Conservation (phyloP, 2,113 vertebrate species). For the Phrynosoma platyrhinos region DNA sequence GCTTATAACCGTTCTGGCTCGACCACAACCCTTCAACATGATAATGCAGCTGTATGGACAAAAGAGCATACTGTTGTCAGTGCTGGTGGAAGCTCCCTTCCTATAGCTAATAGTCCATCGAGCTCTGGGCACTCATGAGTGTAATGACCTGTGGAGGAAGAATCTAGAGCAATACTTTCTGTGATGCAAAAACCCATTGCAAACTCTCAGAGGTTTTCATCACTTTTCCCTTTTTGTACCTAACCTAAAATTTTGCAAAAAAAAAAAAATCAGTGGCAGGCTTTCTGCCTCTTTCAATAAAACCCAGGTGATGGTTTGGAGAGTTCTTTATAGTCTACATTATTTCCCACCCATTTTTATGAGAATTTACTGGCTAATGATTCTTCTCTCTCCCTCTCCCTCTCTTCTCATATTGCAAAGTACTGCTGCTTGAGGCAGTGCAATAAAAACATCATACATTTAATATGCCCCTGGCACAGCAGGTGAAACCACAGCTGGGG, state of each 20-base stretch:
- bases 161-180: background rate
- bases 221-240: background rate
- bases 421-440: background rate
- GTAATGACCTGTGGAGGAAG: background rate
- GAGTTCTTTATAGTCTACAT: background rate
- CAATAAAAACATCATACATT: slow-evolving; percentile 30
- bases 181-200: background rate
- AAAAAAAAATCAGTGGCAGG: background rate
- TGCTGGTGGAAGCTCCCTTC: background rate
- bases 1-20: too few relatives aligned
- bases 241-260: background rate
- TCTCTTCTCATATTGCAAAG: slow-evolving; percentile 6
- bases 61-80: background rate
- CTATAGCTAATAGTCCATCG: background rate
- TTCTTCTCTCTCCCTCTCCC: background rate
- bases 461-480: background rate
- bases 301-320: background rate
- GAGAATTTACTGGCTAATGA: slow-evolving; percentile 2
- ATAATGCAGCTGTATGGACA: too few relatives aligned
- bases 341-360: background rate
- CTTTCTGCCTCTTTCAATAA: background rate
- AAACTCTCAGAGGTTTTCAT: background rate
- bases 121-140: background rate
- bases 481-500: background rate
- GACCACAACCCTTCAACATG: too few relatives aligned